Evolutionary conservation across 2,113 vertebrate species (phyloP), one percentile per base, ranked within the genome.

Genomic region (Crotalus helleri): DNA sequence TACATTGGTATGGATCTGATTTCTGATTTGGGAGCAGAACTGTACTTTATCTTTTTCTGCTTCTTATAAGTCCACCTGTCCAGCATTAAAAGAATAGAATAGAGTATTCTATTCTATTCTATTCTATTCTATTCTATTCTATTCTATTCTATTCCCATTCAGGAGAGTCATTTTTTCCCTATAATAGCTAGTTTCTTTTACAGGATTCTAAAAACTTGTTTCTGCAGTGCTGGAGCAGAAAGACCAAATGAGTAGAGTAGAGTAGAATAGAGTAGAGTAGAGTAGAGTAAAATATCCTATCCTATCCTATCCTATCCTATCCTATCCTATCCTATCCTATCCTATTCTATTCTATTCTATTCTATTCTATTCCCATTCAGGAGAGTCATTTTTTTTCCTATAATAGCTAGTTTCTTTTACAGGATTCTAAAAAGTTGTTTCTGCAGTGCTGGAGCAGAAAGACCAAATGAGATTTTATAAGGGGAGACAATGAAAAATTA

Each of bases 401-500:
- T 81, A 58, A 33, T 33, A 49, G 10, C 29, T 4, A 33, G 59
- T 64, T 87, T 92, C 46, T 26, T 64, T 88, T 61, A 23, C 39
- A 88, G 49, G 12, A 26, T 44, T 88, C 46, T 69, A 23, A 88
- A 39, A 54, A 86, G 13, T 24, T 89, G 2, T 49, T 81, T 33
- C 57, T 69, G 0, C 0, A 88, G 87, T 19, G 54, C 23, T 21
- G 1, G 58, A 44, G 33, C n/a, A 6, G 29, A 89, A 29, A 39
- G 2, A 12, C 1, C 1, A 39, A 0, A 26, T 11, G n/a, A 0
- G 2, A 26, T 89, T 93, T 94, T 95, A 93, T 57, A 61, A 88
- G 91, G 81, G 1, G 6, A 92, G 93, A 44, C 13, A n/a, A 8
- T 89, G 3, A 81, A 93, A 91, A 94, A 93, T 69, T 46, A 87